A percentile compares a stretch with the other conserved stretches of the same genome.
Evolutionary conservation across 2,797 vertebrate species (phyloP).

Genomic region (Propithecus deckenii): DNA sequence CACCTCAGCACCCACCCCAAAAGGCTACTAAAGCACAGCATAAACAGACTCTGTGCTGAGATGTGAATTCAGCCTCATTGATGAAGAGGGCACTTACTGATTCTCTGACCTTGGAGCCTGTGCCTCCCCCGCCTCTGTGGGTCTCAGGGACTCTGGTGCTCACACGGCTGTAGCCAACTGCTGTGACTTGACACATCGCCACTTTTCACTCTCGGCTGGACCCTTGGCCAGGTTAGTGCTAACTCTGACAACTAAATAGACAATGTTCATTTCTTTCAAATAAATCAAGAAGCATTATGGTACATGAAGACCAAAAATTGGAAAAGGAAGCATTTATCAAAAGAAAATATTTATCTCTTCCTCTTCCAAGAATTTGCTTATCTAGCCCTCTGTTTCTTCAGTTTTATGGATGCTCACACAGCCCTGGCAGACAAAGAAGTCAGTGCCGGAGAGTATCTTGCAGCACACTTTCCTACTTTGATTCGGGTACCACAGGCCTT

Average conservation of each 20-base stretch:
- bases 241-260: neutral
- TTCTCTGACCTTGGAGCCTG: neutral
- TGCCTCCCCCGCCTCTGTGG: neutral
- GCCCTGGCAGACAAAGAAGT: neutral
- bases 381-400: neutral
- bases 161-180: neutral
- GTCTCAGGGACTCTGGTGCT: neutral
- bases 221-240: neutral
- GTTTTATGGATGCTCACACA: neutral
- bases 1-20: rapidly evolving
- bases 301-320: neutral
- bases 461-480: neutral
- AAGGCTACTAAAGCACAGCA: neutral
- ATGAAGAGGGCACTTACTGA: neutral
- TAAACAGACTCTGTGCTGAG: neutral
- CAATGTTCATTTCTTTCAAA: neutral
- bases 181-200: neutral
- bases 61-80: neutral
- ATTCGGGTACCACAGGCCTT: neutral
- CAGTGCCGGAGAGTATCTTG: neutral
- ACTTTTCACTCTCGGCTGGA: neutral
- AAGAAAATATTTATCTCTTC: neutral
- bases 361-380: neutral
- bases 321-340: neutral
- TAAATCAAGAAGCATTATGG: neutral